Evolutionary conservation across 2,113 vertebrate genomes (phyloP).

Genomic region (Pionites leucogaster): DNA sequence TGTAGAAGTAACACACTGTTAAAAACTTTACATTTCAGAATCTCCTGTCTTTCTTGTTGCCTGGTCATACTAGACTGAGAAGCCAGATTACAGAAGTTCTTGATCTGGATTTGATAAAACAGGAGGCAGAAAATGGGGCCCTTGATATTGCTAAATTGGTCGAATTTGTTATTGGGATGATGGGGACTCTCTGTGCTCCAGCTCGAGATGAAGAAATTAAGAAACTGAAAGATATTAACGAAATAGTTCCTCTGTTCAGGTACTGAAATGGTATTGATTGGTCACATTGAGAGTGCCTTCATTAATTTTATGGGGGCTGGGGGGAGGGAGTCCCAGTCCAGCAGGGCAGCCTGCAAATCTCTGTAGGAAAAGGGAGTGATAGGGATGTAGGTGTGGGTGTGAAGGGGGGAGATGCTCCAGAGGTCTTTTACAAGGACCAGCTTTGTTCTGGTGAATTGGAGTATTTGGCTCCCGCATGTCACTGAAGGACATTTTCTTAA

Average conservation of each 20-base stretch:
- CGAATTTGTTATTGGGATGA: constrained; percentile 89
- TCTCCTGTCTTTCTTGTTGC: constrained; percentile 89
- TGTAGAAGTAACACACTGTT: constrained; percentile 8
- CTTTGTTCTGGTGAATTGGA: background rate
- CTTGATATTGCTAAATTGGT: constrained; percentile 90
- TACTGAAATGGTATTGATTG: constrained; percentile 44
- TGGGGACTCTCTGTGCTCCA: constrained; percentile 94
- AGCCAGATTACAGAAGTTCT: constrained; percentile 89
- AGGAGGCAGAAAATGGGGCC: constrained; percentile 92
- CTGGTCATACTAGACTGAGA: constrained; percentile 86
- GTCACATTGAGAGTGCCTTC: background rate
- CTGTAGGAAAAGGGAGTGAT: background rate
- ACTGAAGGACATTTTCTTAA: background rate
- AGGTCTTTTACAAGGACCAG: background rate
- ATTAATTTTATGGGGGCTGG: background rate
- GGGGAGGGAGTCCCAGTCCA: background rate
- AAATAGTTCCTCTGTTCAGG: constrained; percentile 91
- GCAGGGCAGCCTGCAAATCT: background rate
- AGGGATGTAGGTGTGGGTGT: background rate
- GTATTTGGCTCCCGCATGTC: background rate
- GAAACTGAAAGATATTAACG: constrained; percentile 86
- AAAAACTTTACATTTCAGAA: constrained; percentile 74
- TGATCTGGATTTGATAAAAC: constrained; percentile 92
- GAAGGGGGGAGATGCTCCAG: background rate
- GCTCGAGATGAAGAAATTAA: constrained; percentile 89